These are phyloP conservation scores for Parnassius orleans DNA, from an alignment of 2,888 invertebrate species.

Conservation along the genomic window DNA sequence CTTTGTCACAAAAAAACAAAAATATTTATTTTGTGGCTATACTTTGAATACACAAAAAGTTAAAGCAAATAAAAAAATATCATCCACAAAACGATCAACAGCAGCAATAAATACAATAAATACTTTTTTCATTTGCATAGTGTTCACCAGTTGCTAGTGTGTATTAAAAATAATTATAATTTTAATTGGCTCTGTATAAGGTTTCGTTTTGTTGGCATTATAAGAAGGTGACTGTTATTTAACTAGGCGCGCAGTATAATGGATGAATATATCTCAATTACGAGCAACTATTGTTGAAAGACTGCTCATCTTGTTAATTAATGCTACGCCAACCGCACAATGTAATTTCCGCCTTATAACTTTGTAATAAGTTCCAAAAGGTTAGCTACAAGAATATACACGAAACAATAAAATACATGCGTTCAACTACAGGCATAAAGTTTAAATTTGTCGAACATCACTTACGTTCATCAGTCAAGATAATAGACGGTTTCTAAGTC, in stretches of 20 bases:
- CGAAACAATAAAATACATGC: not conserved
- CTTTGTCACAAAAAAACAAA: too few species aligned
- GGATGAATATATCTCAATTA: conserved; percentile 27
- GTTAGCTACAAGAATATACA: not conserved
- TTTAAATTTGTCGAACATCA: conserved; percentile 5
- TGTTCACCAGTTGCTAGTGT: too few species aligned
- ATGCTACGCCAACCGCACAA: not conserved
- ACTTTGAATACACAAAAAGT: too few species aligned
- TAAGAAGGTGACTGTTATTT: conserved; percentile 17
- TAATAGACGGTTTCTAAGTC: conserved; percentile 17
- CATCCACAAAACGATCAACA: too few species aligned
- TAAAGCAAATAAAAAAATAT: too few species aligned
- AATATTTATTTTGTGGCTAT: too few species aligned
- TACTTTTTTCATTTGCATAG: too few species aligned
- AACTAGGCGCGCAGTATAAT: conserved; percentile 18
- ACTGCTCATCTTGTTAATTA: conserved; percentile 25
- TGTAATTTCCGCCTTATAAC: conserved; percentile 14
- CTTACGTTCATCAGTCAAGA: conserved; percentile 6
- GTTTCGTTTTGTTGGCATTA: conserved; percentile 10
- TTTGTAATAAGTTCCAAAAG: conserved; percentile 11
- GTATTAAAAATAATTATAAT: conserved; percentile 22
- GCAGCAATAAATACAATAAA: too few species aligned
- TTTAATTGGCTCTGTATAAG: conserved; percentile 21
- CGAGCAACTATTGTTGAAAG: conserved; percentile 23
- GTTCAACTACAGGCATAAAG: conserved; percentile 7